Base-by-base conservation (phyloP, 2,113 vertebrate genomes). In the Vireo altiloquus region DNA sequence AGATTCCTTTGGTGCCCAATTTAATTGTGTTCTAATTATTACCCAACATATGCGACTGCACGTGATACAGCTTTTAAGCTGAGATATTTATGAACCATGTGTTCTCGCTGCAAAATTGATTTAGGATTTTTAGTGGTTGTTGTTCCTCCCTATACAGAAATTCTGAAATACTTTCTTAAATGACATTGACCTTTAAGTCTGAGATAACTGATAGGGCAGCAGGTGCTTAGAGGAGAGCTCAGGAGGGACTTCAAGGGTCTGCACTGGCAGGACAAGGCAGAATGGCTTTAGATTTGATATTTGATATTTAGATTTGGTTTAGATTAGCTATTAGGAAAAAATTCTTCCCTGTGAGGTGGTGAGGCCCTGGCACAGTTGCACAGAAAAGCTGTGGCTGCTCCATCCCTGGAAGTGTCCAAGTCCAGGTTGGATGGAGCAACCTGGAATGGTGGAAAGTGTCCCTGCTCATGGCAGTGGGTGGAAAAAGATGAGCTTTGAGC, bases 1-100 rank as follows among this genome's bases (percentile, higher is more conserved):
- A 82, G n/a, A 79, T 87, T 84, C 70, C 75, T 87, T 92, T 93
- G 88, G 66, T 4, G 4, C 63, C 46, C 65, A 64, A 13, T 72
- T 85, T 85, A 96, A 90, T 90, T 87, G 74, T 81, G 33, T 79
- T 91, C 74, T 75, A 91, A 92, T 92, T 82, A 89, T 76, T 85
- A 61, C 61, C 49, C 44, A 82, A 15, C 57, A 92, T 89, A 85
- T 87, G 70, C 3, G n/a, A 10, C 56, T 89, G 24, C 42, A 63
- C 12, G 23, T 89, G 81, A 60, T 47, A 7, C 0, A 68, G 53
- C 44, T 50, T 92, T 92, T 84, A 71, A 75, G 57, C 74, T 52
- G 63, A 90, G 69, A 63, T 89, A 78, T 89, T 94, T 89, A 82
- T 75, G 57, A 79, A 71, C 69, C 4, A 3, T 37, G 47, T 71